A percentile compares a stretch with the other conserved stretches of the same genome.
Evolutionary conservation across 35 echinoderm and acorn worm genomes (phyloP).

Genomic region (Amphiura filiformis): DNA sequence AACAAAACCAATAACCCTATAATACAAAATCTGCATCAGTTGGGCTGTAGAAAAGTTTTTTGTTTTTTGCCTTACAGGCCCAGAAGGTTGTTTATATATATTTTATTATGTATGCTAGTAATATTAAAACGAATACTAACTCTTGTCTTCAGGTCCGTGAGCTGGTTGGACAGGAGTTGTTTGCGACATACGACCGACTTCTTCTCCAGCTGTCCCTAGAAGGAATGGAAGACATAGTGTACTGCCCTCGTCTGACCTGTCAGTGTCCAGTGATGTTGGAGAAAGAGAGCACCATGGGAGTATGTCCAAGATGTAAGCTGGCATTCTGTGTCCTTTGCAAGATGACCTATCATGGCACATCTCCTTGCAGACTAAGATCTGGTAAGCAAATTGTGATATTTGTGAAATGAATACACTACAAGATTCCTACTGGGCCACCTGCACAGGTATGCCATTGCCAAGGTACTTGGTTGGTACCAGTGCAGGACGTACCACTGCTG

Average conservation of each 20-base stretch:
- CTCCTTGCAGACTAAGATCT: constrained; percentile 69
- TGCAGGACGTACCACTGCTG: too few species aligned
- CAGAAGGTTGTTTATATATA: too few species aligned
- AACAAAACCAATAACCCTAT: too few species aligned
- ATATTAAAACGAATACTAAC: too few species aligned
- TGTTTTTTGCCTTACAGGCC: too few species aligned
- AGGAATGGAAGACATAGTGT: constrained; percentile 86
- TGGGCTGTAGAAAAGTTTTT: too few species aligned
- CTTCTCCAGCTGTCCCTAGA: constrained; percentile 73
- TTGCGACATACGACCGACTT: constrained; percentile 69
- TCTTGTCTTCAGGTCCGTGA: constrained; percentile 76
- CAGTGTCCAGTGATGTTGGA: constrained; percentile 79
- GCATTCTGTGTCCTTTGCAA: constrained; percentile 87
- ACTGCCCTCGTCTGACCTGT: constrained; percentile 75
- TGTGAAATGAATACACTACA: too few species aligned
- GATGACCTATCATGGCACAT: constrained; percentile 81
- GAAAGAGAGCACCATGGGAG: constrained; percentile 69
- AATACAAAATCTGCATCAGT: too few species aligned
- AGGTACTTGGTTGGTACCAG: too few species aligned
- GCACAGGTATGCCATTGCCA: too few species aligned
- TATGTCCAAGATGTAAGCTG: constrained; percentile 68
- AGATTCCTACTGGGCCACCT: too few species aligned
- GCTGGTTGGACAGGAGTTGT: constrained; percentile 78
- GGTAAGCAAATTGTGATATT: constrained; percentile 34
- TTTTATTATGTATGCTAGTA: too few species aligned